Percentiles rank a stretch among this genome's conserved stretches.
Conservation (phyloP, 2,797 vertebrate species). For the Babyrousa celebensis region DNA sequence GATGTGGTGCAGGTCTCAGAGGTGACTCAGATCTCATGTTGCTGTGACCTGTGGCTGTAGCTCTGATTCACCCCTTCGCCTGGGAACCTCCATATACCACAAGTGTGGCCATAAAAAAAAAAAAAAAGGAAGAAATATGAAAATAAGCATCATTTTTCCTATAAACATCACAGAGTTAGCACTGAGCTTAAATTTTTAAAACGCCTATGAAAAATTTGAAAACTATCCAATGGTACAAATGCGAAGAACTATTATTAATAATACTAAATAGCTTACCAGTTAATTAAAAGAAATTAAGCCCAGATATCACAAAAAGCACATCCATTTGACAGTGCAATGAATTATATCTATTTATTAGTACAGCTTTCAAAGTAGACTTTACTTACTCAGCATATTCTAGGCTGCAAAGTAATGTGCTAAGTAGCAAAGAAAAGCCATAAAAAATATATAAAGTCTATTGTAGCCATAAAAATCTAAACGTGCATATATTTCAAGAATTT, state of each 20-base stretch:
- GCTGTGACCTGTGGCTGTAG: no score
- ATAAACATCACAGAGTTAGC: neutral
- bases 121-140: neutral
- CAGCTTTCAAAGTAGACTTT: conserved; percentile 47
- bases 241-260: neutral
- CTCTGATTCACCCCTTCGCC: no score
- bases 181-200: neutral
- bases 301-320: conserved; percentile 34
- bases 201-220: conserved; percentile 51
- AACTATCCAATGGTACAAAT: conserved; percentile 49
- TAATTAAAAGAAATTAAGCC: conserved; percentile 24
- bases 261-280: conserved; percentile 8
- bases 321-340: conserved; percentile 18
- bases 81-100: no score
- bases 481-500: conserved; percentile 58
- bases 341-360: conserved; percentile 25
- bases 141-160: conserved; percentile 28
- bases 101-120: no score
- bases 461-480: conserved; percentile 45
- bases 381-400: conserved; percentile 18
- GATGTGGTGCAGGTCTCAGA: no score
- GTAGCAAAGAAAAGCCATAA: conserved; percentile 62
- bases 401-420: conserved; percentile 5
- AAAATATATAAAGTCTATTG: conserved; percentile 22
- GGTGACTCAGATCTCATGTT: no score